These are phyloP conservation scores for Lemur catta DNA, from an alignment of 2,797 vertebrate species.

Conservation along the genomic window DNA sequence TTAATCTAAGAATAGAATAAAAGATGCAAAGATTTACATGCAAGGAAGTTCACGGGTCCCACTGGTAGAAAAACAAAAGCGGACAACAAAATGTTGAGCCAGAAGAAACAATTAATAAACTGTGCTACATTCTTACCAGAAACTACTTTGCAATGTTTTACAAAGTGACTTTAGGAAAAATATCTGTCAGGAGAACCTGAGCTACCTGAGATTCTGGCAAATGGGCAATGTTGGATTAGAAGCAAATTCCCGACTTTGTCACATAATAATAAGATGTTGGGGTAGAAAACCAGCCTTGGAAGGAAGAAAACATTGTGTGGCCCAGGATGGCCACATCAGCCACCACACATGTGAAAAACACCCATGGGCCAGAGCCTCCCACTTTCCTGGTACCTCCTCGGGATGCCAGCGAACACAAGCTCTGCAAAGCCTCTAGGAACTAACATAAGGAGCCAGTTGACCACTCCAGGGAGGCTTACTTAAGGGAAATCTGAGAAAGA, in stretches of 20 bases:
- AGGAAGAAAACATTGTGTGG: neutral
- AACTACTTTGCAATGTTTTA: neutral
- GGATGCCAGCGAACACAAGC: neutral
- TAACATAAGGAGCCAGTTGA: neutral
- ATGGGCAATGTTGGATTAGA: neutral
- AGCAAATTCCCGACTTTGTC: neutral
- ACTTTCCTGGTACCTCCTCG: neutral
- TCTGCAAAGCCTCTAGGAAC: neutral
- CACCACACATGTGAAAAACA: neutral
- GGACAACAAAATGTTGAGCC: neutral
- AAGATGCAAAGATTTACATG: neutral
- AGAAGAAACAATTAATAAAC: neutral
- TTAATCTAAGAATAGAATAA: neutral
- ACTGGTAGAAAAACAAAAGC: neutral
- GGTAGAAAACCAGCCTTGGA: neutral
- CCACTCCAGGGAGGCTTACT: neutral
- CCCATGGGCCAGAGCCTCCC: rapidly evolving
- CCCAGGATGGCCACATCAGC: neutral
- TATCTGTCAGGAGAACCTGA: neutral
- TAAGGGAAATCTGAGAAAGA: neutral
- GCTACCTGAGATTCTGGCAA: neutral
- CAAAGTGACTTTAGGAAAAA: neutral
- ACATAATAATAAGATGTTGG: neutral
- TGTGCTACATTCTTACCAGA: neutral
- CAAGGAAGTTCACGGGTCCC: neutral